Conservation (phyloP, 2,797 vertebrate species). For the Chromis chromis region DNA sequence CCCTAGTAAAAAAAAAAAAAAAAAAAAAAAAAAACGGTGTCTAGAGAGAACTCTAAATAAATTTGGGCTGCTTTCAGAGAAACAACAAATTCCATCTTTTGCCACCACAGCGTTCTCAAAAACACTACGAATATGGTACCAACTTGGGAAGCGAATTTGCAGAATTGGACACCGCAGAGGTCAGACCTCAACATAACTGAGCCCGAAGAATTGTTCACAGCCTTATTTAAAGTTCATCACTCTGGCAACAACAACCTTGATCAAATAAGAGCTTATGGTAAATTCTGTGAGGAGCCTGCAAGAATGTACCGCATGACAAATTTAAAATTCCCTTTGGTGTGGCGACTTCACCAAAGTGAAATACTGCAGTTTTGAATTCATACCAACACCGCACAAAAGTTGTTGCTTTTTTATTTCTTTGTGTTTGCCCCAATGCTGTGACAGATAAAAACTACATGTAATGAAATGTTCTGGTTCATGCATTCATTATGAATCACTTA, state of each 20-base stretch:
- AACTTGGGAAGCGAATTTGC: conserved; percentile 1
- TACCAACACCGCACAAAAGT: not conserved
- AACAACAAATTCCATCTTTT: conserved; percentile 13
- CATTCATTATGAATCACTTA: not conserved
- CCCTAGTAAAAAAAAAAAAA: not conserved
- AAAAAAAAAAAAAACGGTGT: no score
- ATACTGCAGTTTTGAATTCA: not conserved
- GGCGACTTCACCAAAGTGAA: not conserved
- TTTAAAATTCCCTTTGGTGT: conserved; percentile 13
- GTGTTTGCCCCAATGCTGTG: not conserved
- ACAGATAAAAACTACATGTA: not conserved
- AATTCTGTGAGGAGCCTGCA: not conserved
- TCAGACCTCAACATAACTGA: conserved; percentile 45
- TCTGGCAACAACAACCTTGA: conserved; percentile 15
- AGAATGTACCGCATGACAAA: conserved; percentile 8
- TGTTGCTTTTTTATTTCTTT: not conserved
- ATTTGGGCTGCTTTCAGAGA: not conserved
- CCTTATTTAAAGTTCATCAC: not conserved
- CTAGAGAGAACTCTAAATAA: not conserved
- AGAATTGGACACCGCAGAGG: not conserved
- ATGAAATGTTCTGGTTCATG: not conserved
- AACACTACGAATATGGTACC: conserved; percentile 16
- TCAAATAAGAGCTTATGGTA: conserved; percentile 10
- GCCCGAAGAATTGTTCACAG: conserved; percentile 22
- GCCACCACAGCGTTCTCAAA: not conserved